phyloP scores from a whole-genome alignment of 2,113 vertebrate species.

The Nibea coibor region DNA sequence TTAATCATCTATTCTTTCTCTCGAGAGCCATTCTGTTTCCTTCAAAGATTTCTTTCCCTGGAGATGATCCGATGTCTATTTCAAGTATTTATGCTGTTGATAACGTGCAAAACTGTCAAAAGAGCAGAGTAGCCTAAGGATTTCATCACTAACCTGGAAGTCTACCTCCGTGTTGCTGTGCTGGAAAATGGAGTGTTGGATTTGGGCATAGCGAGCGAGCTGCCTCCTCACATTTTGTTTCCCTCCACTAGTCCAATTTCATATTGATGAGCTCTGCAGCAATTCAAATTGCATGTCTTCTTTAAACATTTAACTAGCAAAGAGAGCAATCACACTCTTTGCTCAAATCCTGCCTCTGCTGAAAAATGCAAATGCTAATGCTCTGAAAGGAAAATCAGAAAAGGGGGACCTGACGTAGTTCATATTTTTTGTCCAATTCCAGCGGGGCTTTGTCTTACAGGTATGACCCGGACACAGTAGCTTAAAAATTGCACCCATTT shows the following conservation, averaged over 20 bases:
- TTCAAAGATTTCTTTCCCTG: conserved; percentile 31
- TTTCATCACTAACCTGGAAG: conserved; percentile 27
- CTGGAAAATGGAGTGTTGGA: conserved; percentile 72
- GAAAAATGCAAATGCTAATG: conserved; percentile 78
- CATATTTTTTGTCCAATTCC: conserved; percentile 56
- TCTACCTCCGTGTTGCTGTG: conserved; percentile 22
- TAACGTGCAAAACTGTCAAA: conserved; percentile 33
- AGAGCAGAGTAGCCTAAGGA: conserved; percentile 35
- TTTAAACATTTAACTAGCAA: conserved; percentile 85
- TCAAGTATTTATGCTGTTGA: conserved; percentile 45
- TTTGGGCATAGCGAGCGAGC: conserved; percentile 74
- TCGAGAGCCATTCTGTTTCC: conserved; percentile 33
- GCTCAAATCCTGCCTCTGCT: conserved; percentile 81
- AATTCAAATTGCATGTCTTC: conserved; percentile 84
- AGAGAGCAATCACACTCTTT: conserved; percentile 84
- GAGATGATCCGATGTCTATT: conserved; percentile 31
- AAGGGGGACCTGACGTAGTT: conserved; percentile 69
- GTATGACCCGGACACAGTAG: conserved; percentile 20
- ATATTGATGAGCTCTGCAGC: conserved; percentile 87
- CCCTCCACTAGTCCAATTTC: conserved; percentile 80
- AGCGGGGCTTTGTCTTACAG: conserved; percentile 33
- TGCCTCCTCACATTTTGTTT: conserved; percentile 77
- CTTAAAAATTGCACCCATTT: conserved; percentile 27
- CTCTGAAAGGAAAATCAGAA: conserved; percentile 75
- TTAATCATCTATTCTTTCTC: conserved; percentile 43